These are phyloP conservation scores for Scaeva pyrastri DNA, from an alignment of 2,888 invertebrate species.

Conservation along the genomic window DNA sequence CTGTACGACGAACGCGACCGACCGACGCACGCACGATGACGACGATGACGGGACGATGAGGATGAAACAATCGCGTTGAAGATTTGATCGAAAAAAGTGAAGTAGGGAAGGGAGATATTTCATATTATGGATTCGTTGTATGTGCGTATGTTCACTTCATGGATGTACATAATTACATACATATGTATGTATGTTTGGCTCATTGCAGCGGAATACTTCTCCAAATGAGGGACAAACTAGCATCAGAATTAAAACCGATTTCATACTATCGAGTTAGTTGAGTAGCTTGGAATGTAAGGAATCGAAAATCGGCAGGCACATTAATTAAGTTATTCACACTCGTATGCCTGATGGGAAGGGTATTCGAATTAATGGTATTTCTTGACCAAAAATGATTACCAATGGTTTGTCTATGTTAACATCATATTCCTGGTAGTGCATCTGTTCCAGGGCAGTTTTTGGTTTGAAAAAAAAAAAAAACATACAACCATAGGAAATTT, in stretches of 20 bases:
- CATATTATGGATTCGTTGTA: constrained; percentile 43
- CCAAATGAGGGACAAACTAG: constrained; percentile 60
- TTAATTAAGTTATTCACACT: constrained; percentile 75
- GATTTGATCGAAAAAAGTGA: too few relatives aligned
- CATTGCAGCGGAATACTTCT: constrained; percentile 60
- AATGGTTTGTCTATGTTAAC: background rate
- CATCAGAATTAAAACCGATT: constrained; percentile 66
- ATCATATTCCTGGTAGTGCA: background rate
- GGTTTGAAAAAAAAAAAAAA: too few relatives aligned
- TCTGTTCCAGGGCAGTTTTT: background rate
- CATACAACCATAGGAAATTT: too few relatives aligned
- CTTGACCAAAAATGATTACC: background rate
- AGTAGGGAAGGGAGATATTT: constrained; percentile 32
- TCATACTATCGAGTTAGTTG: constrained; percentile 70
- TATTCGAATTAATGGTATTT: constrained; percentile 7
- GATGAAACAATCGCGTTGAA: too few relatives aligned
- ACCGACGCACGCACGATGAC: too few relatives aligned
- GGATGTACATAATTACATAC: constrained; percentile 23
- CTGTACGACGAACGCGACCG: too few relatives aligned
- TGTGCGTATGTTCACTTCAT: constrained; percentile 37
- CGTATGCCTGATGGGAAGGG: constrained; percentile 44
- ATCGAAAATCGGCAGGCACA: constrained; percentile 67
- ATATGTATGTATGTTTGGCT: constrained; percentile 41
- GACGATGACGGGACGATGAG: too few relatives aligned
- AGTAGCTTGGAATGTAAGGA: constrained; percentile 62